These are phyloP conservation scores for Drosophila jambulina DNA, from an alignment of 1,140 invertebrate species.

Conservation along the genomic window DNA sequence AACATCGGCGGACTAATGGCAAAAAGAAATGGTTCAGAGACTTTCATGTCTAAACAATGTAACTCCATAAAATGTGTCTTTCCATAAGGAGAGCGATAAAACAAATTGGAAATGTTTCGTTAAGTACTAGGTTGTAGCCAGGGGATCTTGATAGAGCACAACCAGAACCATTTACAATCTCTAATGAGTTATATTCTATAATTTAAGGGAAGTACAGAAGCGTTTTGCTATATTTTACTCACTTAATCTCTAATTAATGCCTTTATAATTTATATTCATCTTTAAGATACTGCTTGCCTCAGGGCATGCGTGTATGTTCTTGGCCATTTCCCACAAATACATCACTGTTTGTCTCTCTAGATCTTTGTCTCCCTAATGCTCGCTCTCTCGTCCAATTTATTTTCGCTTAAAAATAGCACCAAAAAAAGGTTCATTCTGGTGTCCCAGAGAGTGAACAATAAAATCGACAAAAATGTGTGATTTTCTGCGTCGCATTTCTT, in stretches of 20 bases:
- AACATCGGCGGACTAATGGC: constrained; percentile 32
- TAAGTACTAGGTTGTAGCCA: constrained; percentile 5
- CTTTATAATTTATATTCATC: constrained; percentile 1
- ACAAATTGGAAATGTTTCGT: constrained; percentile 24
- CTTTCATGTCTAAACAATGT: constrained; percentile 48
- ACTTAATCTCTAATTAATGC: background rate
- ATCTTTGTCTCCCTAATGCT: constrained; percentile 2
- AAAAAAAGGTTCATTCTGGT: constrained; percentile 50
- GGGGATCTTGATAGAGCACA: constrained; percentile 23
- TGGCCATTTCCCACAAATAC: constrained; percentile 1
- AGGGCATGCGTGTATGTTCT: constrained; percentile 17
- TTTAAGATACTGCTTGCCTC: background rate
- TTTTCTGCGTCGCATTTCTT: constrained; percentile 52
- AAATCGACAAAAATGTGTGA: constrained; percentile 42
- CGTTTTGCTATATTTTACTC: background rate
- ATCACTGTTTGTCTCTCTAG: background rate
- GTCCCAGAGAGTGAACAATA: constrained; percentile 33
- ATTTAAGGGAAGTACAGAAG: background rate
- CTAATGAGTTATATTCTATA: background rate
- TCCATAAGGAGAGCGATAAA: constrained; percentile 27
- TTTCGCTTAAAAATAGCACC: constrained; percentile 55
- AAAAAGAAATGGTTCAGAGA: constrained; percentile 26
- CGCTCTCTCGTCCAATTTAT: constrained; percentile 7
- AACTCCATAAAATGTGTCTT: constrained; percentile 52
- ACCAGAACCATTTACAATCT: background rate